Percentiles rank a stretch among this genome's conserved stretches.
phyloP scores from a whole-genome alignment of 2,113 vertebrate genomes.

The Pantherophis guttatus region DNA sequence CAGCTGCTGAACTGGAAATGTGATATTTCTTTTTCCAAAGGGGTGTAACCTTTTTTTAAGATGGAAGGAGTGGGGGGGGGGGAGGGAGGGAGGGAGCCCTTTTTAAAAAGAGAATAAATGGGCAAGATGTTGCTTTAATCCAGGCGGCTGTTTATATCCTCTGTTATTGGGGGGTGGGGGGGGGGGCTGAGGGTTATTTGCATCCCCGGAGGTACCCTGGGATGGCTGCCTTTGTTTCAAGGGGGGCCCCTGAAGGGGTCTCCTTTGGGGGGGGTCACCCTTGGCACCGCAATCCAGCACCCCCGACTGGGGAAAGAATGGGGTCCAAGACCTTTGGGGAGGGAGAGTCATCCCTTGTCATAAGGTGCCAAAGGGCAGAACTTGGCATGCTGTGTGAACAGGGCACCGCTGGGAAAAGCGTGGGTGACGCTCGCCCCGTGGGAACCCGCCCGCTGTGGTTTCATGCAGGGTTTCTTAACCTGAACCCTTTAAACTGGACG shows the following conservation, averaged over 20 bases:
- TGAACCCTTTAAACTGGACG: background rate
- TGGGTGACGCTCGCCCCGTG: background rate
- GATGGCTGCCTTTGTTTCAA: background rate
- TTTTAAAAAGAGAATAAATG: constrained; percentile 56
- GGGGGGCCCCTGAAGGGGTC: background rate
- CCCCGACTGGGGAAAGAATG: background rate
- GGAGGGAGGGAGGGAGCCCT: background rate
- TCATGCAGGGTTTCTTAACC: background rate
- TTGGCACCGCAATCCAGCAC: too few relatives aligned
- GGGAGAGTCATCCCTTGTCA: background rate
- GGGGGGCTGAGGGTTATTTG: background rate
- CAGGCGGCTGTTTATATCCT: background rate
- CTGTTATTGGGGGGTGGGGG: background rate
- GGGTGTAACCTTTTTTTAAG: background rate
- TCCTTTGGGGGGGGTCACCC: background rate
- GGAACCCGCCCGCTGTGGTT: background rate
- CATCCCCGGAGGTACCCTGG: background rate
- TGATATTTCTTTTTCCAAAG: background rate
- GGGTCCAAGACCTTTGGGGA: background rate
- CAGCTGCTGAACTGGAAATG: background rate
- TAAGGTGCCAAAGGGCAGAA: background rate
- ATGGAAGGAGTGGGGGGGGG: background rate
- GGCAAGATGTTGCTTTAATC: background rate
- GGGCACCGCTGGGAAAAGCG: background rate
- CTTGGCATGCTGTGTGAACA: background rate